Evolutionary conservation across 2,113 vertebrate species (phyloP), one percentile per base, ranked within the genome.

Genomic region (Semnornis frantzii): DNA sequence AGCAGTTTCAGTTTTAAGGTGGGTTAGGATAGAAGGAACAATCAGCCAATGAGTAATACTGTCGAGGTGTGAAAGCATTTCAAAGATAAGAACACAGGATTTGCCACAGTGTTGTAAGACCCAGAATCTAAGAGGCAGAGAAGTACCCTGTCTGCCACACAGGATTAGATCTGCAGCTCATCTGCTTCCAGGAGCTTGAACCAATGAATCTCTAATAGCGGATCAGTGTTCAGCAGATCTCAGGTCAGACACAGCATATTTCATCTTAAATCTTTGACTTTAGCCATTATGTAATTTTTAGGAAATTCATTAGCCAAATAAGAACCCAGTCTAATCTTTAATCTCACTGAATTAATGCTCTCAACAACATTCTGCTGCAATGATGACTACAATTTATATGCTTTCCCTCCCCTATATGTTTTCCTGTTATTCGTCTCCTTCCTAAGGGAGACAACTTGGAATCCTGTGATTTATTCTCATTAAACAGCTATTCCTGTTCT

Each of bases 261-360:
- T 93, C 83, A 93, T 88, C 71, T 93, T 66, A 89, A 89, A 90
- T 92, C 89, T 93, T 96, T 90, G 66, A 39, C 73, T 55, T 92
- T 87, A 94, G 73, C 73, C 90, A 91, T 94, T 94, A 94, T 59
- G 75, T 87, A 93, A 90, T 89, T 93, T 92, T 94, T 89, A 60
- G 57, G 79, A 95, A 93, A 94, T 91, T 95, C 87, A 91, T 92
- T 95, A 93, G 89, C 89, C 79, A 94, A 93, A 93, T 87, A 95
- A 93, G 82, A 87, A 87, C 9, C 52, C 71, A 42, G 76, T 81
- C 85, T 87, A 92, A 91, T 95, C 88, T 92, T 91, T 93, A 96
- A 94, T 91, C 87, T 75, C 82, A 60, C 72, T 52, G 90, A 97
- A 95, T 92, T 92, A 92, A 92, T 92, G 75, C 72, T 82, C 85